These are phyloP conservation scores for Nesoenas mayeri DNA, from an alignment of 2,113 vertebrate genomes.

Conservation along the genomic window DNA sequence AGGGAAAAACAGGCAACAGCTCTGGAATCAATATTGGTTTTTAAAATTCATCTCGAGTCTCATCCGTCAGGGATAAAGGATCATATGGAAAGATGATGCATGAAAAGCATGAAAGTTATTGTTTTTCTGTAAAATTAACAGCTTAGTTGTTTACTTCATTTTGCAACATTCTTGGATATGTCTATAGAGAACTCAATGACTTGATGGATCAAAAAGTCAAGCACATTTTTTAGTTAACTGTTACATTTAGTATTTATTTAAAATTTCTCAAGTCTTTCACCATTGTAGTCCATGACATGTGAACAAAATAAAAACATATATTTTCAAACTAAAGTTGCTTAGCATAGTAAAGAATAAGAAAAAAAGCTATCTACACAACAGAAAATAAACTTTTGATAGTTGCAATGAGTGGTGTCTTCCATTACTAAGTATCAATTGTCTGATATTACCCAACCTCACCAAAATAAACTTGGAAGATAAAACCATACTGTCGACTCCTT, in stretches of 20 bases:
- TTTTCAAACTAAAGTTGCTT: background rate
- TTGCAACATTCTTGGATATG: background rate
- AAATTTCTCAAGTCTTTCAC: background rate
- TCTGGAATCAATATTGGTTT: background rate
- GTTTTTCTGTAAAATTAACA: background rate
- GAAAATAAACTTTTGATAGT: background rate
- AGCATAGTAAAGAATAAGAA: background rate
- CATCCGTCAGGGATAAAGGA: accelerated
- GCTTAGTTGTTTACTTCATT: background rate
- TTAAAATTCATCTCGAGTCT: background rate
- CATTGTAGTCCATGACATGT: background rate
- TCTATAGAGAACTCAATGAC: background rate
- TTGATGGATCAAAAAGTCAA: background rate
- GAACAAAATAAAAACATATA: background rate
- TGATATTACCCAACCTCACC: background rate
- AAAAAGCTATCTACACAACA: background rate
- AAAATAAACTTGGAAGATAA: background rate
- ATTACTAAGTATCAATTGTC: background rate
- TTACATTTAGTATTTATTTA: background rate
- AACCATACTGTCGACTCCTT: background rate
- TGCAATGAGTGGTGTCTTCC: background rate
- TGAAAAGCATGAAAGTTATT: background rate
- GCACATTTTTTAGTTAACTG: background rate
- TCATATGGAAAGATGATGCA: background rate
- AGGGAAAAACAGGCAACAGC: background rate